Evolutionary conservation across 2,888 invertebrate species (phyloP).

Genomic region (Tipula confusa): DNA sequence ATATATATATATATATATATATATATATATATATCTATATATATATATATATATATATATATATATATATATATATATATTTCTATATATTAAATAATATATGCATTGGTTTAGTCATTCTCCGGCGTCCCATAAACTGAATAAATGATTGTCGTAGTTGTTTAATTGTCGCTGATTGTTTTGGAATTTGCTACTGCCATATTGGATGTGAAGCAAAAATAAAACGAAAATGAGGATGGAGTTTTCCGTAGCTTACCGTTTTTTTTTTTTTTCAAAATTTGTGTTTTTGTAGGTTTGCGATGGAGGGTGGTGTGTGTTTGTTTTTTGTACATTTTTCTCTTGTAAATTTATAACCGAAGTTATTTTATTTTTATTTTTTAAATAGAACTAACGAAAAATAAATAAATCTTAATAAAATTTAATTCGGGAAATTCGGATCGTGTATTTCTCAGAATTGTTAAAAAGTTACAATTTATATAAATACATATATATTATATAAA

Average conservation of each 20-base stretch:
- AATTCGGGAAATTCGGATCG: conserved; percentile 13
- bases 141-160: background rate
- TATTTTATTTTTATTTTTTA: no score
- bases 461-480: conserved; percentile 4
- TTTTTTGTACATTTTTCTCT: background rate
- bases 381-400: background rate
- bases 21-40: background rate
- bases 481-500: background rate
- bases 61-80: background rate
- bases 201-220: background rate
- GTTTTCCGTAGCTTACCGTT: background rate
- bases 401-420: background rate
- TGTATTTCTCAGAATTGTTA: background rate
- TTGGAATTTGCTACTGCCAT: background rate
- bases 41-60: background rate
- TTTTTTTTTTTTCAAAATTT: no score
- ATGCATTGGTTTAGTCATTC: background rate
- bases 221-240: background rate
- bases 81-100: background rate
- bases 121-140: background rate
- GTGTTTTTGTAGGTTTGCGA: background rate
- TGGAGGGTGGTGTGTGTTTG: background rate
- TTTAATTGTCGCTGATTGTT: background rate
- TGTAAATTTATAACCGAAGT: conserved; percentile 20
- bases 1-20: background rate